Conservation (phyloP, 1,140 invertebrate genomes). For the Drosophila busckii region DNA sequence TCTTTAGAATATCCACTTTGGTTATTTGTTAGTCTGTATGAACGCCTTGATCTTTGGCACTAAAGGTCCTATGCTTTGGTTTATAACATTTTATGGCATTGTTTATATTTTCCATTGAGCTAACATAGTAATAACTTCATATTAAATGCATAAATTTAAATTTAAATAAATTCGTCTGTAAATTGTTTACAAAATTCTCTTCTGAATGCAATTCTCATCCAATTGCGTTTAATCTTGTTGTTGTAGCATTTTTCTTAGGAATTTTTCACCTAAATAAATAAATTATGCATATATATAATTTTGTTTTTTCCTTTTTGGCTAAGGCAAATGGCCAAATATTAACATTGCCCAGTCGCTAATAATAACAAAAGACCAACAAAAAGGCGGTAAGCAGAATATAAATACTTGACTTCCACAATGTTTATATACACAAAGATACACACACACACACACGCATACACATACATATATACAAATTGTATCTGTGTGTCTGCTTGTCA, state of each 20-base stretch:
- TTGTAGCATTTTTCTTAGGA: slow-evolving; percentile 56
- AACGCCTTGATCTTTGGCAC: too few species aligned
- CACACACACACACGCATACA: not conserved
- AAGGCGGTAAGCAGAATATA: slow-evolving; percentile 1
- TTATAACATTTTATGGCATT: too few species aligned
- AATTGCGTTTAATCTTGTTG: slow-evolving; percentile 42
- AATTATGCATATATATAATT: slow-evolving; percentile 11
- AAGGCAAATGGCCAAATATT: slow-evolving; percentile 13
- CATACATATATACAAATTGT: slow-evolving; percentile 7
- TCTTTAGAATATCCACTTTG: too few species aligned
- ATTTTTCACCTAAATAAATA: slow-evolving; percentile 63
- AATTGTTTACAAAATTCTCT: slow-evolving; percentile 51
- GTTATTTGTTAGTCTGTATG: too few species aligned
- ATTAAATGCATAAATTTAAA: too few species aligned
- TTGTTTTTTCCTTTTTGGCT: slow-evolving; percentile 11
- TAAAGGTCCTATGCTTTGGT: too few species aligned
- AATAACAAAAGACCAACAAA: slow-evolving; percentile 54
- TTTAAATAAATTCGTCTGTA: slow-evolving; percentile 19
- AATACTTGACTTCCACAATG: slow-evolving; percentile 27
- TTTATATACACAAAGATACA: slow-evolving; percentile 15
- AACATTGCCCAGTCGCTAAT: slow-evolving; percentile 43
- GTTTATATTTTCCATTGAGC: too few species aligned
- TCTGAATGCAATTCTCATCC: slow-evolving; percentile 45
- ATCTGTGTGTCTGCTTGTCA: slow-evolving; percentile 2
- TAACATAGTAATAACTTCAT: too few species aligned